A percentile compares a stretch with the other conserved stretches of the same genome.
phyloP scores from a whole-genome alignment of 2,888 invertebrate genomes.

The Philhelius pedissequus region DNA sequence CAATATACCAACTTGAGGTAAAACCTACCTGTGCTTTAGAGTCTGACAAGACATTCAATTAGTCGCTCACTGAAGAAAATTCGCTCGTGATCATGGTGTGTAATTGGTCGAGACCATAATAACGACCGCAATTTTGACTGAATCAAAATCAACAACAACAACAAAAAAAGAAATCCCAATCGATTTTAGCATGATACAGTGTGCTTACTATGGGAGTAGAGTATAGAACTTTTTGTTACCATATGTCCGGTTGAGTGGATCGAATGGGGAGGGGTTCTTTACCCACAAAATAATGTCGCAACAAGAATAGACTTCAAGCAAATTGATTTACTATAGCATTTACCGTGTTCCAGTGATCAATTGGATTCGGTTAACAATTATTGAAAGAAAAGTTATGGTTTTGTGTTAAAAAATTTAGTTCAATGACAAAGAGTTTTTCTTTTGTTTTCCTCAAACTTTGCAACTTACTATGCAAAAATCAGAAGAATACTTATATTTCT shows the following conservation, averaged over 20 bases:
- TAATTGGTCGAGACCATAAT: conserved; percentile 54
- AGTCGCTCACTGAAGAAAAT: conserved; percentile 33
- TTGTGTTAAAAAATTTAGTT: conserved; percentile 12
- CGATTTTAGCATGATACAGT: conserved; percentile 13
- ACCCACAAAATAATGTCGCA: conserved; percentile 14
- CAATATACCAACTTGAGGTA: not conserved
- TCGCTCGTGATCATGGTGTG: conserved; percentile 50
- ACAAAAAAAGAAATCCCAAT: conserved; percentile 23
- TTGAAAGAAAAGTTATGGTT: conserved; percentile 47
- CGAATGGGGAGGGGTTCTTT: conserved; percentile 26
- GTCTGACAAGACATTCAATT: conserved; percentile 54
- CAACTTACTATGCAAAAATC: too few species aligned
- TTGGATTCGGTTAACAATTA: conserved; percentile 31
- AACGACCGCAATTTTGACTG: conserved; percentile 46
- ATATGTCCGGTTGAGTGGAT: conserved; percentile 51
- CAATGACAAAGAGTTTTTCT: not conserved
- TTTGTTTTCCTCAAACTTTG: too few species aligned
- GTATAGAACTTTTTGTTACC: not conserved
- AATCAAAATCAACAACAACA: conserved; percentile 21
- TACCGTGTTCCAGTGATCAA: conserved; percentile 31
- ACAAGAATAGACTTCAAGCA: conserved; percentile 42
- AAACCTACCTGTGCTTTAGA: conserved; percentile 17
- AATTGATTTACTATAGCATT: conserved; percentile 54
- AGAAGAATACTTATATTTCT: too few species aligned
- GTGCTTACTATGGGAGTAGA: not conserved